These are phyloP conservation scores for Microctenopoma stevenorrisi DNA, from an alignment of 2,797 vertebrate species.

Conservation along the genomic window DNA sequence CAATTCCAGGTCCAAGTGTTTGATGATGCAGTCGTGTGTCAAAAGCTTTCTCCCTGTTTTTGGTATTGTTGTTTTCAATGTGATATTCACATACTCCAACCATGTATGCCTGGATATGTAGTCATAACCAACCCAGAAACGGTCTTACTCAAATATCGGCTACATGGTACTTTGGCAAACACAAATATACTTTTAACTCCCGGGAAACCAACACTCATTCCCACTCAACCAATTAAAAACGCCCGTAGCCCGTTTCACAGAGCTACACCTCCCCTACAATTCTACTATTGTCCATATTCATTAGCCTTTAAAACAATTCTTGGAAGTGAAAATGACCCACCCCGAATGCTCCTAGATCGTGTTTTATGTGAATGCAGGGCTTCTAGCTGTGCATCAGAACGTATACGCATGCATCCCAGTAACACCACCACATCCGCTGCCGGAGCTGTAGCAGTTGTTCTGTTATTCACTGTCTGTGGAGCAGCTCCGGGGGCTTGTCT, in stretches of 20 bases:
- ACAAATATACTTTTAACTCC: no score
- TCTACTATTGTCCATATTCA: not conserved
- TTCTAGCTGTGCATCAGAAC: slow-evolving; percentile 69
- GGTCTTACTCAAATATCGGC: no score
- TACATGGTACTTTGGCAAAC: no score
- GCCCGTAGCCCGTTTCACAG: no score
- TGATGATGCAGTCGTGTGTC: slow-evolving; percentile 35
- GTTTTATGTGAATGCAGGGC: slow-evolving; percentile 60
- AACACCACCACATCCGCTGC: slow-evolving; percentile 56
- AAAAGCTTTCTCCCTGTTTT: slow-evolving; percentile 10
- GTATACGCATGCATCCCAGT: slow-evolving; percentile 32
- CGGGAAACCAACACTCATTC: no score
- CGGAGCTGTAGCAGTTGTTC: slow-evolving; percentile 45
- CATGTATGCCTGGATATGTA: not conserved
- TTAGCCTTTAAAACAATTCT: not conserved
- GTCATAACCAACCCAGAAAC: no score
- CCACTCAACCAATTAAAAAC: no score
- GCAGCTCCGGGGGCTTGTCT: slow-evolving; percentile 53
- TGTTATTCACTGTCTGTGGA: slow-evolving; percentile 67
- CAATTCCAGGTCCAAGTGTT: slow-evolving; percentile 21
- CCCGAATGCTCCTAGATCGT: slow-evolving; percentile 44
- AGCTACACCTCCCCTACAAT: no score
- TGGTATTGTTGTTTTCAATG: not conserved
- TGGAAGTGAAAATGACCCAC: slow-evolving; percentile 44
- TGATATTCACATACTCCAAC: slow-evolving; percentile 1